Evolutionary conservation across 1,140 invertebrate genomes (phyloP), one percentile per base, ranked within the genome.

Genomic region (Aplysia californica): DNA sequence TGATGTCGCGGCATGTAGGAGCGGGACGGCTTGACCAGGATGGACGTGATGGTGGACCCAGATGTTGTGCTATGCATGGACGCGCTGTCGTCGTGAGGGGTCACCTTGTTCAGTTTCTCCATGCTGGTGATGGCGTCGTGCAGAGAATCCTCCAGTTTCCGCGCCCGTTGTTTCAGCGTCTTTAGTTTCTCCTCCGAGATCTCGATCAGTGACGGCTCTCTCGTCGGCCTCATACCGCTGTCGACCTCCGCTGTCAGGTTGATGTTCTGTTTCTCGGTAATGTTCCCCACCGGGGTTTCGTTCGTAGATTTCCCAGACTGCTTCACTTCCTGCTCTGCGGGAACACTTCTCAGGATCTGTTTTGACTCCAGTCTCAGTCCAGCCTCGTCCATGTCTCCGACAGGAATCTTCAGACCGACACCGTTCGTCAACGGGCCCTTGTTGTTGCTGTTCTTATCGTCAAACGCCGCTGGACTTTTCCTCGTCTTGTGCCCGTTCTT

Each of bases 121-220:
- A 85, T 85, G 59, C 84, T 83, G 55, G 75, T 71, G 20, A 87
- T 77, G 29, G 84, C 84, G 72, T 84, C 85, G 72, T 85, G 83
- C 29, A 87, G 64, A 36, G 85, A 87, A 41, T 77, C 80, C 73
- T 87, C 85, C 18, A 87, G 79, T 75, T 85, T 85, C 75, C 81
- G 82, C 26, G 85, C 85, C 72, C 83, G 83, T 61, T 77, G 75
- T 71, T 82, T 82, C 50, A 87, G 41, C 23, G 75, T 81, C n/a
- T 79, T 69, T 5, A 87, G 79, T 74, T 81, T 83, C 56, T 87
- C 85, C 38, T 82, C 80, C 0, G 85, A 83, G 26, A 86, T 82
- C 39, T 83, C 81, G 31, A 85, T 83, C 2, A 64, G 29, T 21
- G 79, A 74, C 65, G 78, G 55, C 55, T 80, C 58, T 68, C 64